A percentile compares a stretch with the other conserved stretches of the same genome.
Evolutionary conservation across 64 coral and sea anemone genomes (phyloP).

Genomic region (Pachyseris speciosa): DNA sequence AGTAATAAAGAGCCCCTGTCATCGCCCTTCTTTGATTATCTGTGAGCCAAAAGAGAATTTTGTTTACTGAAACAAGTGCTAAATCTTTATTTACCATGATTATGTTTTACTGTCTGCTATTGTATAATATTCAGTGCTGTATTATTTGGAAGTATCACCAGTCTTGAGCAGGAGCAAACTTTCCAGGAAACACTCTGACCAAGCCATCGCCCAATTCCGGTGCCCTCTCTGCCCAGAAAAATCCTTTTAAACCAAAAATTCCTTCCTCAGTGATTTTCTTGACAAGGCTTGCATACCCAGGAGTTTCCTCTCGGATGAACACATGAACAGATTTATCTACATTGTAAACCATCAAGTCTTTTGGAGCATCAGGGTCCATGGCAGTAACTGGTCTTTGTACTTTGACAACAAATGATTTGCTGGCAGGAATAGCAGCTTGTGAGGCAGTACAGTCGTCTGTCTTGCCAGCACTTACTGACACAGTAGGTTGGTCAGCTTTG

Average conservation of each 20-base stretch:
- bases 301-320: slow-evolving; percentile 43
- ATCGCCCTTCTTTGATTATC: too few relatives aligned
- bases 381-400: slow-evolving; percentile 31
- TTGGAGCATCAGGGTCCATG: neutral
- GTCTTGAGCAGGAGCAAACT: slow-evolving; percentile 49
- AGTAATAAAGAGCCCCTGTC: too few relatives aligned
- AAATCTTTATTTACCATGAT: too few relatives aligned
- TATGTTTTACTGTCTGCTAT: too few relatives aligned
- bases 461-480: slow-evolving; percentile 4
- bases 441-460: neutral
- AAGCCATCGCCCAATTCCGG: neutral
- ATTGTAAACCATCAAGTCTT: slow-evolving; percentile 73
- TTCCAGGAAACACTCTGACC: slow-evolving; percentile 43
- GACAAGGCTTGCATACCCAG: slow-evolving; percentile 40
- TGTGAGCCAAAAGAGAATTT: too few relatives aligned
- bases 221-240: slow-evolving; percentile 58
- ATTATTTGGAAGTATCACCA: slow-evolving; percentile 18
- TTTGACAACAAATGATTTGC: slow-evolving; percentile 63
- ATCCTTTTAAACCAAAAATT: slow-evolving; percentile 52
- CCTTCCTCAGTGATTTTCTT: slow-evolving; percentile 58
- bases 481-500: slow-evolving; percentile 8
- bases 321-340: slow-evolving; percentile 67
- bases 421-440: neutral
- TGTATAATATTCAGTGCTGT: too few relatives aligned
- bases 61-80: too few relatives aligned